These are phyloP conservation scores for Clarias pachynema DNA, from an alignment of 2,797 vertebrate species.

Conservation along the genomic window DNA sequence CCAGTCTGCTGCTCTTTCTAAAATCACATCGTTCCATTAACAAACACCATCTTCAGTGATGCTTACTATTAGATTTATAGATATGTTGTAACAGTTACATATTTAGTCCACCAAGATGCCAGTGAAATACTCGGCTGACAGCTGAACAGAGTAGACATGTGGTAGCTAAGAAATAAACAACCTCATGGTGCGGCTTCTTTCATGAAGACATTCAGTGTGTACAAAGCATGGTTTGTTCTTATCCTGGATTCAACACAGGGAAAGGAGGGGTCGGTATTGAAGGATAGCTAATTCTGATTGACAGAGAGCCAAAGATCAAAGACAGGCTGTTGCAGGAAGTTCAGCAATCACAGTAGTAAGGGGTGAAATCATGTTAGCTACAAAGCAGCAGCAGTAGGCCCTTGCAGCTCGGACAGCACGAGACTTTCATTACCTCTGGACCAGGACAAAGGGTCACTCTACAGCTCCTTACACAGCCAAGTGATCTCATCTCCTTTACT, in stretches of 20 bases:
- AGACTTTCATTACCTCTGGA: slow-evolving; percentile 76
- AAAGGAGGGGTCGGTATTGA: slow-evolving; percentile 57
- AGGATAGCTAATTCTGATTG: slow-evolving; percentile 82
- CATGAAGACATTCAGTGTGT: slow-evolving; percentile 53
- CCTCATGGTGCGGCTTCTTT: slow-evolving; percentile 49
- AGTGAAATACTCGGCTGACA: slow-evolving; percentile 30
- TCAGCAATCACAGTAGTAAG: slow-evolving; percentile 62
- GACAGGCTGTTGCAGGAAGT: slow-evolving; percentile 70
- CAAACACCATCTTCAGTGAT: neutral
- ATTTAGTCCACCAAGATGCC: slow-evolving; percentile 2
- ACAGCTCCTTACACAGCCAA: slow-evolving; percentile 68
- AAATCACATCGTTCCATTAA: neutral
- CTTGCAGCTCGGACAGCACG: slow-evolving; percentile 56
- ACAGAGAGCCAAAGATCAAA: slow-evolving; percentile 82
- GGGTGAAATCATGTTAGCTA: slow-evolving; percentile 60
- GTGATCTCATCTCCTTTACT: slow-evolving; percentile 71
- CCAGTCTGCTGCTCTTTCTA: neutral
- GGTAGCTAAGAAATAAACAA: slow-evolving; percentile 52
- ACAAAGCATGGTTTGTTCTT: slow-evolving; percentile 58
- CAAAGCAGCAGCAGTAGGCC: slow-evolving; percentile 52
- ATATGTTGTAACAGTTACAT: slow-evolving; percentile 2
- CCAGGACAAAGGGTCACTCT: slow-evolving; percentile 70
- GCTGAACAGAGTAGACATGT: slow-evolving; percentile 47
- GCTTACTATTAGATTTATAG: slow-evolving; percentile 3
- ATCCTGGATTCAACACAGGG: slow-evolving; percentile 40